Evolutionary conservation across 2,113 vertebrate species (phyloP).

Genomic region (Scolopax mira): DNA sequence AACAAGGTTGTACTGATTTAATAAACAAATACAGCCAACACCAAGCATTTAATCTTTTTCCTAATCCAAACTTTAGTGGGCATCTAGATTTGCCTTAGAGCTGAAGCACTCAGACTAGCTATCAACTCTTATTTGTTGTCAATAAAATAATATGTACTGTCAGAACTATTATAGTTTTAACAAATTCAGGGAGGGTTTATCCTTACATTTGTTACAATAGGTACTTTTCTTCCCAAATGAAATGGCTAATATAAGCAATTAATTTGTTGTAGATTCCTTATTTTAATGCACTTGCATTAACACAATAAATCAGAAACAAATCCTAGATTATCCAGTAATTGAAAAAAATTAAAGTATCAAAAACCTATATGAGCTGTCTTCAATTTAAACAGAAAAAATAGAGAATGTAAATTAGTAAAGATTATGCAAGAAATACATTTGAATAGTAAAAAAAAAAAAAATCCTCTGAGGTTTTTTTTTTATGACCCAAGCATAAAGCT

Average conservation of each 20-base stretch:
- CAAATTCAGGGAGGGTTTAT: neutral
- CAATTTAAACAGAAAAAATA: neutral
- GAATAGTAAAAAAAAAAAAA: too few relatives aligned
- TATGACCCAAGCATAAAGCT: neutral
- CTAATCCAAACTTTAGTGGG: neutral
- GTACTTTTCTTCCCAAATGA: neutral
- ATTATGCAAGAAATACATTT: neutral
- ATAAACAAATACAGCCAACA: neutral
- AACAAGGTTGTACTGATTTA: neutral
- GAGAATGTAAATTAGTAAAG: neutral
- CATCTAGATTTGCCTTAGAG: neutral
- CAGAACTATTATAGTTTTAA: neutral
- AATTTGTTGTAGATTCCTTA: neutral
- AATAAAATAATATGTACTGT: neutral
- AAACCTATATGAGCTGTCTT: neutral
- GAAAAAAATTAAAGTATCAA: neutral
- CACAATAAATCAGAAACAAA: neutral
- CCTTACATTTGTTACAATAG: neutral
- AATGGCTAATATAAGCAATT: neutral
- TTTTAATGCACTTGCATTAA: neutral
- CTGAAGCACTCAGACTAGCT: neutral
- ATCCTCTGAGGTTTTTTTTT: too few relatives aligned
- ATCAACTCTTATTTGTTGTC: neutral
- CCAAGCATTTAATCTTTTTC: neutral
- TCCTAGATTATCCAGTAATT: neutral